Percentiles rank a stretch among this genome's conserved stretches.
Evolutionary conservation across 2,888 invertebrate species (phyloP).

Genomic region (Minunthozetes semirufus): DNA sequence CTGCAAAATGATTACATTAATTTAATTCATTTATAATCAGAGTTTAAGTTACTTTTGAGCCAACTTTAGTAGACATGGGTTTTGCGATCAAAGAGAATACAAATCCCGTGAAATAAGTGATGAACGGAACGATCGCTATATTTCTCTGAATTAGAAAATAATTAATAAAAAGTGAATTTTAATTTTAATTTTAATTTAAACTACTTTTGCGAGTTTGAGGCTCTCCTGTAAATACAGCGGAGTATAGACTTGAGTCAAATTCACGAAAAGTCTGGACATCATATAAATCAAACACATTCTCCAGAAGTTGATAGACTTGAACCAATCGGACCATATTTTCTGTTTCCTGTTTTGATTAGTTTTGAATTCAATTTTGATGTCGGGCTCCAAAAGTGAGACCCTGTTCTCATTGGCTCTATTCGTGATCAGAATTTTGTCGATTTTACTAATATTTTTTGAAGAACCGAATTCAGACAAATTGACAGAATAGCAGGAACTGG

Average conservation of each 20-base stretch:
- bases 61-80: constrained; percentile 22
- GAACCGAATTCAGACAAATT: constrained; percentile 25
- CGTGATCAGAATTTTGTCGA: background rate
- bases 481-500: constrained; percentile 4
- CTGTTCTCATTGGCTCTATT: background rate
- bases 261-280: constrained; percentile 74
- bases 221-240: constrained; percentile 71
- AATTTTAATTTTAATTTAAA: constrained; percentile 46
- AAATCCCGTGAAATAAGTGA: constrained; percentile 35
- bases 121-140: constrained; percentile 36
- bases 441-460: background rate
- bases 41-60: constrained; percentile 8
- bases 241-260: constrained; percentile 76
- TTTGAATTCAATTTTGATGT: constrained; percentile 6
- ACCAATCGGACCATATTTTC: constrained; percentile 31
- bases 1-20: constrained; percentile 46
- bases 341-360: background rate
- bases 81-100: constrained; percentile 26
- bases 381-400: constrained; percentile 18
- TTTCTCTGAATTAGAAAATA: constrained; percentile 26
- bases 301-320: constrained; percentile 25
- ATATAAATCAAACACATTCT: constrained; percentile 76
- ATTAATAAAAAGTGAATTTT: background rate
- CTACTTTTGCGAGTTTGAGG: constrained; percentile 55
- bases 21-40: background rate